A percentile compares a stretch with the other conserved stretches of the same genome.
Conservation (phyloP, 2,888 invertebrate genomes). For the Apotomis betuletana region DNA sequence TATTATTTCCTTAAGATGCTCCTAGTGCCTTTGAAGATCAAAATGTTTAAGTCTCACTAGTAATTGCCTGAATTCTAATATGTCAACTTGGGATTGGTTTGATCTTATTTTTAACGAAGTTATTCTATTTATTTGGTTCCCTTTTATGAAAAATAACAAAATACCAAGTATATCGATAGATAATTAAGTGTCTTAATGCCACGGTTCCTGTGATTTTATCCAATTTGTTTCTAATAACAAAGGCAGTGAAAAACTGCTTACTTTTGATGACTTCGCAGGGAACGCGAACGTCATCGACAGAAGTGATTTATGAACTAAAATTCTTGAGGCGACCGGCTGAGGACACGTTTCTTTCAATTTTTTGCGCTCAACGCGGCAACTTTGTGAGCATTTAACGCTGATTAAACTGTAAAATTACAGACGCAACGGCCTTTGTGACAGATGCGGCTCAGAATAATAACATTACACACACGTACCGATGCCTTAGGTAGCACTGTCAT, state of each 20-base stretch:
- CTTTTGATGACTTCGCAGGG: constrained; percentile 35
- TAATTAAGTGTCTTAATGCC: constrained; percentile 7
- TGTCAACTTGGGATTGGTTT: constrained; percentile 23
- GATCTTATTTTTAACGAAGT: not conserved
- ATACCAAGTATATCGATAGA: not conserved
- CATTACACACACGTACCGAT: constrained; percentile 74
- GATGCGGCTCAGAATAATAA: constrained; percentile 81
- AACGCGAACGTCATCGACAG: constrained; percentile 68
- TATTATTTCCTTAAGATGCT: constrained; percentile 52
- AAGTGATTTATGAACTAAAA: constrained; percentile 75
- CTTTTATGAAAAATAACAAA: not conserved
- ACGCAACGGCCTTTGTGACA: constrained; percentile 80
- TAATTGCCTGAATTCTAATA: constrained; percentile 54
- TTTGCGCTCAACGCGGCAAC: constrained; percentile 65
- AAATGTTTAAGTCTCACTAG: constrained; percentile 56
- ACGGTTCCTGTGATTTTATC: constrained; percentile 24
- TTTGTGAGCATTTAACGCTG: constrained; percentile 82
- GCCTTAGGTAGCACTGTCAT: constrained; percentile 70
- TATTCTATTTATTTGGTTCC: not conserved
- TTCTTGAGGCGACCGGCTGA: constrained; percentile 64
- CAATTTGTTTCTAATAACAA: constrained; percentile 38
- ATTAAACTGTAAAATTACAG: constrained; percentile 83
- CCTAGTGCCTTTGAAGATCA: constrained; percentile 59
- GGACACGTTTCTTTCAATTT: constrained; percentile 64
- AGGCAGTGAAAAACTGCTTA: constrained; percentile 36